A percentile compares a stretch with the other conserved stretches of the same genome.
phyloP scores from a whole-genome alignment of 2,113 vertebrate species.

The Monopterus albus region DNA sequence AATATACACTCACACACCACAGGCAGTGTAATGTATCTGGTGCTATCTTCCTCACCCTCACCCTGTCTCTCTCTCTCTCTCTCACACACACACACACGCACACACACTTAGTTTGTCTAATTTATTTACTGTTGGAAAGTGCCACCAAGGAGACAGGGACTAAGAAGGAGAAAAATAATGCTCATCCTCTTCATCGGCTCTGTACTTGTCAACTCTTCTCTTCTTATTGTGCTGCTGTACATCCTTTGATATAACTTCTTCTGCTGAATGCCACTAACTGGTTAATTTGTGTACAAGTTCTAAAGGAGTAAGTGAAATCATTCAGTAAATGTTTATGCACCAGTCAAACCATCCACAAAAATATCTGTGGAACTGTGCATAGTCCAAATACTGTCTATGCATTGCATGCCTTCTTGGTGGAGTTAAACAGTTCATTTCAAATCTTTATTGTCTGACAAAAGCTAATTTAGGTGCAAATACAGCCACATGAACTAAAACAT shows the following conservation, averaged over 20 bases:
- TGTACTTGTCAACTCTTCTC: background rate
- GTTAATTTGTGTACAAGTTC: background rate
- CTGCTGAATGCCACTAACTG: background rate
- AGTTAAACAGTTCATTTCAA: no score
- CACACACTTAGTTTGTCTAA: slow-evolving; percentile 64
- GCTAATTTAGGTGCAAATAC: no score
- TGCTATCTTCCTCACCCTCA: background rate
- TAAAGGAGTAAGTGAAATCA: background rate
- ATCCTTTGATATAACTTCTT: slow-evolving; percentile 1
- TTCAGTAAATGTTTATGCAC: background rate
- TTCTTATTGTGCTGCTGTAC: background rate
- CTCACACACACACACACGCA: slow-evolving; percentile 73
- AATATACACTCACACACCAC: slow-evolving; percentile 25
- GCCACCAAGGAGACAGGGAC: slow-evolving; percentile 79
- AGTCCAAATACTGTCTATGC: background rate
- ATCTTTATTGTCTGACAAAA: background rate
- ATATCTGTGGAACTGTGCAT: no score
- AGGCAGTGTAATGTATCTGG: slow-evolving; percentile 38
- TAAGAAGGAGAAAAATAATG: slow-evolving; percentile 73
- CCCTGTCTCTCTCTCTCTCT: slow-evolving; percentile 51
- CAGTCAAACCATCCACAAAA: background rate
- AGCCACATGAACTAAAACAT: no score
- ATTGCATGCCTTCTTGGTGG: background rate
- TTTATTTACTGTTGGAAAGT: slow-evolving; percentile 77
- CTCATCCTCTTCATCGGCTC: slow-evolving; percentile 31